A percentile compares a stretch with the other conserved stretches of the same genome.
These are phyloP conservation scores for Dicyrtoma fusca DNA, from an alignment of 2,888 invertebrate genomes.

Conservation along the genomic window DNA sequence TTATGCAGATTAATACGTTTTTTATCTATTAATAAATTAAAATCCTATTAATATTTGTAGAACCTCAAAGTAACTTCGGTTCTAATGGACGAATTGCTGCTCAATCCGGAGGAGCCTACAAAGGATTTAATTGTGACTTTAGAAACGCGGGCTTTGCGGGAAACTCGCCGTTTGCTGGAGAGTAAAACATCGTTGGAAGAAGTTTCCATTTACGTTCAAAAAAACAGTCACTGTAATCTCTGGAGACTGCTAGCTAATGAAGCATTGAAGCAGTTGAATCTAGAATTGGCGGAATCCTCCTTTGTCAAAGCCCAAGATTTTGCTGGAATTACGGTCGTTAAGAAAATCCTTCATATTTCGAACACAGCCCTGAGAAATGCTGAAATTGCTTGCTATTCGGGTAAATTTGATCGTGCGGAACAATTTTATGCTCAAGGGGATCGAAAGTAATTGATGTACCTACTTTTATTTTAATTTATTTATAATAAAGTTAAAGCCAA, in stretches of 20 bases:
- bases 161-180: conserved; percentile 86
- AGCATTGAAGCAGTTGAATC: conserved; percentile 81
- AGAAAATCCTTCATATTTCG: conserved; percentile 79
- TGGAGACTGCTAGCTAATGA: conserved; percentile 94
- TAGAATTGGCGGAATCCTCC: conserved; percentile 90
- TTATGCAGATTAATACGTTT: no score
- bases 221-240: conserved; percentile 92
- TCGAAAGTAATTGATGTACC: conserved; percentile 71
- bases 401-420: conserved; percentile 93
- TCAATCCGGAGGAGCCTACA: conserved; percentile 70
- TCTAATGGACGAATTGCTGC: conserved; percentile 85
- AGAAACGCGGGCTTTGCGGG: conserved; percentile 90
- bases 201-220: conserved; percentile 87
- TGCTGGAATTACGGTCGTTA: conserved; percentile 91
- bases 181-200: conserved; percentile 88
- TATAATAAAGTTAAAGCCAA: neutral
- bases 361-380: conserved; percentile 78
- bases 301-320: conserved; percentile 94
- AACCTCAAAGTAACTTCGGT: conserved; percentile 93
- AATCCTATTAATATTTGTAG: conserved; percentile 60
- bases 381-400: conserved; percentile 87
- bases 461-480: neutral
- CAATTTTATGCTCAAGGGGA: conserved; percentile 90
- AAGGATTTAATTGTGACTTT: conserved; percentile 77
- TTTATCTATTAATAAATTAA: no score